Percentiles rank a stretch among this genome's conserved stretches.
These are phyloP conservation scores for Nipponacmea schrenckii DNA, from an alignment of 2,888 invertebrate species.

Conservation along the genomic window DNA sequence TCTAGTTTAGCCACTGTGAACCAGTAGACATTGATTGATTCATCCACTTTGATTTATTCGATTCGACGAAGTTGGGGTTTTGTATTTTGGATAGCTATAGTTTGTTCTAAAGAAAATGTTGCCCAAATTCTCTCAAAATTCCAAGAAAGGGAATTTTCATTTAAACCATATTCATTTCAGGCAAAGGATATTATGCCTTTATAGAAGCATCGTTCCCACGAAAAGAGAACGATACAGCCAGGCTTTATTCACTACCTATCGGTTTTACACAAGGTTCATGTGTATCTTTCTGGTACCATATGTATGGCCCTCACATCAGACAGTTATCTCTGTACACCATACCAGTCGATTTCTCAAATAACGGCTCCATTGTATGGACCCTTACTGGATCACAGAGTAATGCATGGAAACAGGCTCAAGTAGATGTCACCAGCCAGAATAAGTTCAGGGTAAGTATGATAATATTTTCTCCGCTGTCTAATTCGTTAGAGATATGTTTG, in stretches of 20 bases:
- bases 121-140: no score
- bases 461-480: neutral
- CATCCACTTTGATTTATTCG: no score
- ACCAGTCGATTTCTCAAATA: slow-evolving; percentile 18
- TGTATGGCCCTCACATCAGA: slow-evolving; percentile 59
- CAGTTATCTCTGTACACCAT: slow-evolving; percentile 54
- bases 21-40: no score
- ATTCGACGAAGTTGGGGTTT: no score
- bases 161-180: slow-evolving; percentile 31
- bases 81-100: no score
- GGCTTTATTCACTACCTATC: slow-evolving; percentile 43
- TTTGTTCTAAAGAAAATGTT: no score
- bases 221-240: slow-evolving; percentile 50
- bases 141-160: no score
- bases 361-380: slow-evolving; percentile 43
- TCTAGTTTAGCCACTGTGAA: no score
- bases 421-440: slow-evolving; percentile 27
- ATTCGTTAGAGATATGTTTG: no score
- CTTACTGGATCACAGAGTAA: slow-evolving; percentile 50
- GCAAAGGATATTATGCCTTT: slow-evolving; percentile 65
- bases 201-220: slow-evolving; percentile 55
- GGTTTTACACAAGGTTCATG: slow-evolving; percentile 39
- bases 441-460: slow-evolving; percentile 27
- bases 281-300: slow-evolving; percentile 60
- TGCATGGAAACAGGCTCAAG: slow-evolving; percentile 49